A percentile compares a stretch with the other conserved stretches of the same genome.
Evolutionary conservation across 2,888 invertebrate species (phyloP).

Genomic region (Epiblema foenella): DNA sequence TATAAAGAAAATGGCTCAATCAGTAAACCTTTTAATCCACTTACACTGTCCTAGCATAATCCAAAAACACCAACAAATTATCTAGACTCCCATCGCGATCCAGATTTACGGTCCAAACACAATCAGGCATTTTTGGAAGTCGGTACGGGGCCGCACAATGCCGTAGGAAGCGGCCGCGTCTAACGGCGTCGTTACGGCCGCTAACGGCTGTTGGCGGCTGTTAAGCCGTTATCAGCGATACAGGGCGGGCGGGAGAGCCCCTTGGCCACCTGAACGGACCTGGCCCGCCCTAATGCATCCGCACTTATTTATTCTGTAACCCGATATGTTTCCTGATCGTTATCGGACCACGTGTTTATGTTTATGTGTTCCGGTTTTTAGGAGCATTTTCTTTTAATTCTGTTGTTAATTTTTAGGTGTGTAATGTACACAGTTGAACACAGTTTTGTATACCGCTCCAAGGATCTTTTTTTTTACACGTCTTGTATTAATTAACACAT

Average conservation of each 20-base stretch:
- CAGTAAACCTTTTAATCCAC: not conserved
- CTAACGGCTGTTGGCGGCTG: conserved; percentile 68
- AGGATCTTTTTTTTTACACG: no score
- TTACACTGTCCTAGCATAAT: conserved; percentile 24
- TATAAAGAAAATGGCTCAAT: not conserved
- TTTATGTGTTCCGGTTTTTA: conserved; percentile 47
- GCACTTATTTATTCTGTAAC: conserved; percentile 79
- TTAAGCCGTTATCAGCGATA: conserved; percentile 77
- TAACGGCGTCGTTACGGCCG: conserved; percentile 80
- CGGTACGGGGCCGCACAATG: conserved; percentile 62
- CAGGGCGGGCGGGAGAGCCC: conserved; percentile 58
- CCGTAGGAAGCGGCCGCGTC: conserved; percentile 76
- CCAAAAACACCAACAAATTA: conserved; percentile 46
- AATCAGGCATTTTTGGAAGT: conserved; percentile 56
- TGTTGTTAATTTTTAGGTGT: conserved; percentile 18
- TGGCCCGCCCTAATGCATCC: conserved; percentile 80
- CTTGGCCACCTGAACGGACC: conserved; percentile 40
- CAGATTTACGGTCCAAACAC: conserved; percentile 62
- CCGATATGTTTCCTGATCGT: conserved; percentile 77
- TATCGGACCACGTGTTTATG: conserved; percentile 55
- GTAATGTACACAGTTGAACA: not conserved
- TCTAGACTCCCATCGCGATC: conserved; percentile 52
- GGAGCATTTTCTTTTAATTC: conserved; percentile 34
- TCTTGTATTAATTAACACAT: no score
- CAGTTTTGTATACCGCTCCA: no score